Conservation (phyloP, 1,140 invertebrate species). For the Augochlora pura region DNA sequence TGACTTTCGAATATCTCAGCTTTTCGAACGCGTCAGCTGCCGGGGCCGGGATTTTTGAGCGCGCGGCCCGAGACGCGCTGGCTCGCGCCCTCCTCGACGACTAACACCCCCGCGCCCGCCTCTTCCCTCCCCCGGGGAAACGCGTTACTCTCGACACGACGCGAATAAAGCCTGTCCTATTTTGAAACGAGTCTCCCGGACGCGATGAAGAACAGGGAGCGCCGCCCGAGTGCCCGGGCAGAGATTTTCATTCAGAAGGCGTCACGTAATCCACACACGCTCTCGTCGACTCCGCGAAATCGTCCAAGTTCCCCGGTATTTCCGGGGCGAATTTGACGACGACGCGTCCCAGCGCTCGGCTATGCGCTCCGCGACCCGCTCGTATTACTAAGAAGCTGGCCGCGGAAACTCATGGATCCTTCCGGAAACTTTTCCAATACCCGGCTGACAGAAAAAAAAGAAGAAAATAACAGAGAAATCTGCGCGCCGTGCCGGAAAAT, state of each 20-base stretch:
- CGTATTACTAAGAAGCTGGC: constrained; percentile 31
- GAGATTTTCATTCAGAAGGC: constrained; percentile 45
- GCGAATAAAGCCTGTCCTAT: constrained; percentile 37
- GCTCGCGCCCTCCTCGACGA: background rate
- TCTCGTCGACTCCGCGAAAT: constrained; percentile 50
- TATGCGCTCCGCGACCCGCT: constrained; percentile 14
- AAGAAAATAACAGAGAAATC: background rate
- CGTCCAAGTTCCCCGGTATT: constrained; percentile 47
- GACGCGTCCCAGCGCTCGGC: constrained; percentile 19
- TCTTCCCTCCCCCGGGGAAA: background rate
- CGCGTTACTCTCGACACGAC: background rate
- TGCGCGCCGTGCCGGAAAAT: background rate
- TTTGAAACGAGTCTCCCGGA: constrained; percentile 23
- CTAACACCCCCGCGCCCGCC: too few relatives aligned
- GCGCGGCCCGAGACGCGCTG: background rate
- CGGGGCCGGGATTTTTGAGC: background rate
- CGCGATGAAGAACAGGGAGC: constrained; percentile 12
- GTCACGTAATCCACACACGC: constrained; percentile 50
- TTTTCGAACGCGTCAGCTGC: constrained; percentile 39
- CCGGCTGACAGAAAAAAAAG: background rate
- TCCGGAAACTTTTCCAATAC: constrained; percentile 14
- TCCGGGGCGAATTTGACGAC: constrained; percentile 38
- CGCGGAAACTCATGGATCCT: constrained; percentile 30
- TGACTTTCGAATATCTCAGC: constrained; percentile 55
- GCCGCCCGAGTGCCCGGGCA: background rate